A percentile compares a stretch with the other conserved stretches of the same genome.
These are phyloP conservation scores for Alsophila aescularia DNA, from an alignment of 2,888 invertebrate species.

Conservation along the genomic window DNA sequence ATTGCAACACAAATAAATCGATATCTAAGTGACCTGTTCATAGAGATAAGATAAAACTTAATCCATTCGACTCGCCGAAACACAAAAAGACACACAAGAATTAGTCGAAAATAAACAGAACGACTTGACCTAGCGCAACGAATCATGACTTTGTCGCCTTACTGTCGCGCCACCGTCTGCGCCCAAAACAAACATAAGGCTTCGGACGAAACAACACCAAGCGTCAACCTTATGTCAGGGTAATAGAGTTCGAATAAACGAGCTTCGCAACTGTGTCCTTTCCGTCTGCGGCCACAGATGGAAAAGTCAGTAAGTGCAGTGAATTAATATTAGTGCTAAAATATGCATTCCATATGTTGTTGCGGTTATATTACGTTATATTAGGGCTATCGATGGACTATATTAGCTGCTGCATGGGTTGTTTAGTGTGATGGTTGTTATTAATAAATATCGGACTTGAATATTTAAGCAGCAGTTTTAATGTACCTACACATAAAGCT, in stretches of 20 bases:
- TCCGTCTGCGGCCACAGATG: slow-evolving; percentile 27
- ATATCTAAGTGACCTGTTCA: not conserved
- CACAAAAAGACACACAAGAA: slow-evolving; percentile 40
- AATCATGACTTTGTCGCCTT: slow-evolving; percentile 52
- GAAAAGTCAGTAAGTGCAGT: slow-evolving; percentile 32
- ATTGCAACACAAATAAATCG: too few species aligned
- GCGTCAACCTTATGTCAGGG: slow-evolving; percentile 24
- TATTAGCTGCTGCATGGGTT: slow-evolving; percentile 1
- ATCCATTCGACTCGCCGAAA: not conserved
- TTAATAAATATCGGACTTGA: not conserved
- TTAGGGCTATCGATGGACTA: slow-evolving; percentile 6
- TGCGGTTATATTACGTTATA: slow-evolving; percentile 12
- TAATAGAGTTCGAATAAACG: slow-evolving; percentile 20
- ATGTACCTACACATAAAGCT: not conserved
- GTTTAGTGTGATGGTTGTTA: slow-evolving; percentile 9
- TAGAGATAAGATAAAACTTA: not conserved
- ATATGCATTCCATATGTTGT: slow-evolving; percentile 26
- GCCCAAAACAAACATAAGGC: slow-evolving; percentile 37
- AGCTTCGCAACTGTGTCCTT: slow-evolving; percentile 23
- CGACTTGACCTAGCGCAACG: slow-evolving; percentile 57
- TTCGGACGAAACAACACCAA: slow-evolving; percentile 8
- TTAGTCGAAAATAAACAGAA: slow-evolving; percentile 47
- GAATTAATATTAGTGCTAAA: slow-evolving; percentile 33
- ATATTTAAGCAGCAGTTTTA: too few species aligned
- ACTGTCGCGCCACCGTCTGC: slow-evolving; percentile 45